Percentiles rank a stretch among this genome's conserved stretches.
Evolutionary conservation across 2,888 invertebrate species (phyloP).

Genomic region (Mellilla xanthometata): DNA sequence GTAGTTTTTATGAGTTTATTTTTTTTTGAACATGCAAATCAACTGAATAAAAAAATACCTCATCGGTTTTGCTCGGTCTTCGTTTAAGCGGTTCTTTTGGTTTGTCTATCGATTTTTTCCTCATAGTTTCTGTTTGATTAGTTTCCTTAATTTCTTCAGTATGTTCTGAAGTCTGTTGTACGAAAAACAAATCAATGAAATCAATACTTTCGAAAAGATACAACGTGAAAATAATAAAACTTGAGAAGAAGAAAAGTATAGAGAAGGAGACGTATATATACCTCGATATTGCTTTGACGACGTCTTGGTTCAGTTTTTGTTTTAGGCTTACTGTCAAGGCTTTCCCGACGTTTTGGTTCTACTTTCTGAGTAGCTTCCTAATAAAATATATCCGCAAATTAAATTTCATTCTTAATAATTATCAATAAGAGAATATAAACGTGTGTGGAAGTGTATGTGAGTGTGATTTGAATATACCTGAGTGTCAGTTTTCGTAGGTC

Average conservation of each 20-base stretch:
- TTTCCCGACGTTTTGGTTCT: constrained; percentile 55
- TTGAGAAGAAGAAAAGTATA: no score
- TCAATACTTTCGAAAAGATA: no score
- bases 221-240: no score
- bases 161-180: constrained; percentile 38
- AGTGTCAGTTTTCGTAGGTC: constrained; percentile 68
- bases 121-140: constrained; percentile 42
- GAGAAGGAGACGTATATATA: constrained; percentile 28
- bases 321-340: constrained; percentile 38
- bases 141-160: constrained; percentile 43
- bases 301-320: constrained; percentile 34
- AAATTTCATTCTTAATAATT: neutral
- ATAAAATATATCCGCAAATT: constrained; percentile 20
- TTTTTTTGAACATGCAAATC: neutral
- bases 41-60: constrained; percentile 34
- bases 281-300: constrained; percentile 53
- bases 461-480: constrained; percentile 45
- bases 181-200: neutral
- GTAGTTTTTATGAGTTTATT: neutral
- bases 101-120: constrained; percentile 38
- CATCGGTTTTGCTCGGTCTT: constrained; percentile 42
- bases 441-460: constrained; percentile 29
- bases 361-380: constrained; percentile 54
- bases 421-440: neutral
- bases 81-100: constrained; percentile 45